Base-by-base conservation (phyloP, 2,113 vertebrate genomes). In the Hylia prasina region DNA sequence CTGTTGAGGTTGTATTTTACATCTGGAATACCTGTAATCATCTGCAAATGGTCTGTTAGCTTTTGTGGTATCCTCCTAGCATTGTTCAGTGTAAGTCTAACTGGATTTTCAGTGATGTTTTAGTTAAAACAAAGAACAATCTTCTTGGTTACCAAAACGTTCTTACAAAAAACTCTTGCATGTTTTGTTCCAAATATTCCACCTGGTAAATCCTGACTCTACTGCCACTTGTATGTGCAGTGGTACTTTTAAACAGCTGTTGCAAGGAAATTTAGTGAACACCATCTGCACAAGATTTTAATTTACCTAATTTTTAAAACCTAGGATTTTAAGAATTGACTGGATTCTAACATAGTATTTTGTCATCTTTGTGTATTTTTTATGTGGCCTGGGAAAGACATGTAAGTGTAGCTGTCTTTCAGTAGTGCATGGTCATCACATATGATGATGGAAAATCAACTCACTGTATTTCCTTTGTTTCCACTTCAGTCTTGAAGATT, bases 61-160 rank as follows among this genome's bases (percentile, higher is more conserved):
- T 95, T 77, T 91, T 83, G 66, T 93, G 64, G 61, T 93, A 54
- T 89, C 44, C 65, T 96, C 61, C 40, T 96, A 89, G 81, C 82
- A 94, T 57, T 91, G 76, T 71, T 97, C 61, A 88, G 3, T 95
- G 88, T 64, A 94, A 95, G 87, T 91, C 42, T 39, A 92, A 23
- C 44, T 94, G 94, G 33, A 56, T 97, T 97, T 97, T 77, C 72
- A 71, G 42, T 96, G 82, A 58, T 72, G 7, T n/a, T 89, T 84
- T 94, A 69, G 84, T 96, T 84, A 56, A 96, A 95, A 92, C 16
- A 23, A 71, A 61, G 56, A 77, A 72, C 58, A 84, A 5, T 87
- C 69, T 35, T 6, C 78, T 89, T 89, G 11, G 33, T 70, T 37
- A 77, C 81, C 48, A 84, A 96, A 96, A 87, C 71, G 87, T 51